These are phyloP conservation scores for Tor tambroides DNA, from an alignment of 2,113 vertebrate genomes.

Conservation along the genomic window DNA sequence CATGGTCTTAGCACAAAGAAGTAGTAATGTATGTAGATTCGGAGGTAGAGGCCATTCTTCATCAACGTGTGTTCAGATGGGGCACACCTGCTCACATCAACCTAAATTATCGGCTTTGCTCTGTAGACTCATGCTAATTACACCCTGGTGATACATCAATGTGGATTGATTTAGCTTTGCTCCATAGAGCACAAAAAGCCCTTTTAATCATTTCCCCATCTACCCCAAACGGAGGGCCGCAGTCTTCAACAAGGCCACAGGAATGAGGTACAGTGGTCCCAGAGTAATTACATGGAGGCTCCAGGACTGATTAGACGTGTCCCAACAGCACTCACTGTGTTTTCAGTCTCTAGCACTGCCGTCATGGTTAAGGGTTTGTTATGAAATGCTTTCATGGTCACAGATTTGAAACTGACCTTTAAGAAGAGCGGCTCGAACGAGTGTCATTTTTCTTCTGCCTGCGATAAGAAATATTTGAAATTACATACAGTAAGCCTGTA, in stretches of 20 bases:
- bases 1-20: conserved; percentile 8
- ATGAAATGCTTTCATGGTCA: conserved; percentile 11
- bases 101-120: conserved; percentile 53
- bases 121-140: conserved; percentile 59
- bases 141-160: conserved; percentile 57
- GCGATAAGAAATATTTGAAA: background rate
- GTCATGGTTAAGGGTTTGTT: conserved; percentile 3
- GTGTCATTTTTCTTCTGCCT: background rate
- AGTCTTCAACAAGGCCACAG: conserved; percentile 39
- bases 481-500: background rate
- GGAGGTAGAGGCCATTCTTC: conserved; percentile 28
- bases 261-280: conserved; percentile 34
- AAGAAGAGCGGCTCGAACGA: background rate
- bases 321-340: conserved; percentile 7
- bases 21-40: conserved; percentile 35
- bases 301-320: conserved; percentile 32
- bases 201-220: conserved; percentile 56
- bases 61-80: conserved; percentile 5
- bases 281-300: conserved; percentile 35
- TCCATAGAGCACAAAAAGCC: conserved; percentile 52
- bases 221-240: conserved; percentile 29
- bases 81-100: conserved; percentile 52
- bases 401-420: conserved; percentile 30
- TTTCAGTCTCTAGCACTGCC: background rate
- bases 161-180: conserved; percentile 59